Conservation (phyloP, 1,140 invertebrate species). For the Muscidifurax raptorellus region DNA sequence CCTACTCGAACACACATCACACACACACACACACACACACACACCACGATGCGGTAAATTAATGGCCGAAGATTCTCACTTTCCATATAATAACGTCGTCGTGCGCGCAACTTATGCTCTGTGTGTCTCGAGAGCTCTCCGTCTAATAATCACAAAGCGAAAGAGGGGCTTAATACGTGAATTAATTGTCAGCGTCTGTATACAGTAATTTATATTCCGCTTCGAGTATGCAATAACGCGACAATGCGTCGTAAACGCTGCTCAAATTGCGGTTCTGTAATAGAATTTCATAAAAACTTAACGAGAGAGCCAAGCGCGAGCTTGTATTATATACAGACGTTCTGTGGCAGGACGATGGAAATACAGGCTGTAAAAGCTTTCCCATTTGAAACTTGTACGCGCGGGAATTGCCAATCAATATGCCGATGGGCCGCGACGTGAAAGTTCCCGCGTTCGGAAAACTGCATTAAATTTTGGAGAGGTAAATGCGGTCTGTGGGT, state of each 20-base stretch:
- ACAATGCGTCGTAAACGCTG: constrained; percentile 39
- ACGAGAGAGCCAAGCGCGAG: not conserved
- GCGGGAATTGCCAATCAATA: too few species aligned
- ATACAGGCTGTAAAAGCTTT: too few species aligned
- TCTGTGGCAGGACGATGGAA: too few species aligned
- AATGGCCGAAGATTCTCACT: not conserved
- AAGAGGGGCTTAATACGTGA: constrained; percentile 3
- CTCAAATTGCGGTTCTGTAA: constrained; percentile 21
- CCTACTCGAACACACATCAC: not conserved
- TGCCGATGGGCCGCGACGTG: too few species aligned
- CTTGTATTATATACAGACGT: not conserved
- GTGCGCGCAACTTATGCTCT: not conserved
- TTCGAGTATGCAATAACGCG: constrained; percentile 8
- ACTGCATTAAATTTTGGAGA: too few species aligned
- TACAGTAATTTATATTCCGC: constrained; percentile 20
- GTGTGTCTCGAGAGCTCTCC: too few species aligned
- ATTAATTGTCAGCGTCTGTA: constrained; percentile 41
- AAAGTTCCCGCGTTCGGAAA: too few species aligned
- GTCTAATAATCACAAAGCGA: constrained; percentile 10
- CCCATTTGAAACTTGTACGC: not conserved
- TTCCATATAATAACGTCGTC: constrained; percentile 11
- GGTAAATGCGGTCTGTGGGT: too few species aligned
- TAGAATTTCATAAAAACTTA: constrained; percentile 26
- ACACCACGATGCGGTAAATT: not conserved
- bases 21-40: not conserved